Base-by-base conservation (phyloP, 2,113 vertebrate species). In the Pseudorhombus dupliciocellatus region DNA sequence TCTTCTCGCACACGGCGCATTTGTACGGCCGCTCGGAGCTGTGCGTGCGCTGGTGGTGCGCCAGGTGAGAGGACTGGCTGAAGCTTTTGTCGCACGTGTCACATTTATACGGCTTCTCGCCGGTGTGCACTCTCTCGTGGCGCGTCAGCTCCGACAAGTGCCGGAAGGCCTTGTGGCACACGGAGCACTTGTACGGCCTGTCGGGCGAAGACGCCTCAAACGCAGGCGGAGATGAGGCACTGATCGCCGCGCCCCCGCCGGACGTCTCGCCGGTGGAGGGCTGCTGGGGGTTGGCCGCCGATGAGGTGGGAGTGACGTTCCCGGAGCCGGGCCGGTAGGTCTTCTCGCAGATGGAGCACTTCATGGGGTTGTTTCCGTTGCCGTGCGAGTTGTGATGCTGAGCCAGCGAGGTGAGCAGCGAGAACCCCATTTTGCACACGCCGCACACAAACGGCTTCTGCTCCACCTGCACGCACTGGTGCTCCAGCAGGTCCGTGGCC, bases 361-460 rank as follows among this genome's bases (percentile, higher is more conserved):
- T 99, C 91, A 98, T 95, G 0, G 95, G 92, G 7, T 95, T 91
- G 1, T 94, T 96, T 18, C 95, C 93, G 7, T 88, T 92, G 0
- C 91, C 95, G 83, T 98, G 97, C 0, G 96, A 95, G 0, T 95
- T 98, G 89, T 99, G 97, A 82, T 99, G 97, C 79, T 98, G 96
- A 0, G 97, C 97, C 91, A 99, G 77, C 0, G 97, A 98, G 26
- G 96, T 98, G 52, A 99, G 95, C 56, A 98, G 92, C 0, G 97
- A 98, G 92, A 99, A 99, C 58, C 97, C 97, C 97, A 98, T 99
- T 89, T 99, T 99, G 86, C 97, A 99, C 44, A 99, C 96, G 0
- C 96, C 97, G 0, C 97, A 99, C 28, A 99, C 96, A 0, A 99
- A 99, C 0, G 97, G 97, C 81, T 99, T 99, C 93, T 99, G 97